Conservation (phyloP, 2,797 vertebrate species). For the Enteromius unitaeniatus region DNA sequence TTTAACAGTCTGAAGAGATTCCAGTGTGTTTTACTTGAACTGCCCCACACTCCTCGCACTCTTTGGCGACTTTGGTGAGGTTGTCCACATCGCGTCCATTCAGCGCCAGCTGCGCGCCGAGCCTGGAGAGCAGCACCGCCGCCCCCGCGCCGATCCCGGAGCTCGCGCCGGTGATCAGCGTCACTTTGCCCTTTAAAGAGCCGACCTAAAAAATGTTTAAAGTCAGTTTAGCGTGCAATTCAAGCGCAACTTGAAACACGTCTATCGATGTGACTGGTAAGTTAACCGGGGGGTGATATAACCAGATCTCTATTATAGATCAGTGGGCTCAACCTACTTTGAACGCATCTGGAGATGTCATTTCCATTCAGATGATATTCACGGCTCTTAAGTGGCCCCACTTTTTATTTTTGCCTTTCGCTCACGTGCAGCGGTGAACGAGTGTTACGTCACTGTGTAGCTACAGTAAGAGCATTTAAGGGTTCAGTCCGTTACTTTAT, state of each 20-base stretch:
- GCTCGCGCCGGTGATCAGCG: conserved; percentile 82
- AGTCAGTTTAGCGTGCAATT: background rate
- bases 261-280: too few relatives aligned
- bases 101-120: conserved; percentile 79
- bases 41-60: conserved; percentile 72
- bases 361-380: conserved; percentile 6
- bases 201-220: conserved; percentile 66
- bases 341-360: conserved; percentile 68
- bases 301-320: background rate
- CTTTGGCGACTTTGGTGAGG: conserved; percentile 70
- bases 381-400: conserved; percentile 28
- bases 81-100: conserved; percentile 81
- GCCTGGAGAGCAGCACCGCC: conserved; percentile 77
- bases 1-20: background rate
- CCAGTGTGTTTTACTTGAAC: conserved; percentile 66
- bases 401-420: background rate
- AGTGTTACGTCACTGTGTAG: background rate
- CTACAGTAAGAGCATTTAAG: background rate
- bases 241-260: background rate
- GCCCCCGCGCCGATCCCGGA: conserved; percentile 84
- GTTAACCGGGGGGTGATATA: background rate
- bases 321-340: conserved; percentile 66
- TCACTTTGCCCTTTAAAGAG: conserved; percentile 80
- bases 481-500: background rate
- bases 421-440: background rate